These are phyloP conservation scores for Prionace glauca DNA, from an alignment of 2,797 vertebrate species.

Conservation along the genomic window DNA sequence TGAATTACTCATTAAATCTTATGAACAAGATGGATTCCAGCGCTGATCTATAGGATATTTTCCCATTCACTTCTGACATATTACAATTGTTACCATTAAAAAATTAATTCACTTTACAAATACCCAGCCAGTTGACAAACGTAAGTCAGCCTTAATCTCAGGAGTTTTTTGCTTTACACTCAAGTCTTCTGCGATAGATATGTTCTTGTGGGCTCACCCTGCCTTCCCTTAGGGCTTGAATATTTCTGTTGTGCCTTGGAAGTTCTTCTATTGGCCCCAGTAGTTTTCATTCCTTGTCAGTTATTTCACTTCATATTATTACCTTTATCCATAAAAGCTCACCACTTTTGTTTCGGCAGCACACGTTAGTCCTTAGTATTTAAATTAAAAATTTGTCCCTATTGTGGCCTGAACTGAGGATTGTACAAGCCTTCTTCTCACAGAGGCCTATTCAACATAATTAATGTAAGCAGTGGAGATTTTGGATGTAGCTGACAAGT, in stretches of 20 bases:
- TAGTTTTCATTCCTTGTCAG: neutral
- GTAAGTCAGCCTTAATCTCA: neutral
- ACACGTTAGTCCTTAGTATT: neutral
- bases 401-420: neutral
- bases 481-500: neutral
- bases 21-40: neutral
- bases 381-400: neutral
- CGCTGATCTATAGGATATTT: neutral
- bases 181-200: neutral
- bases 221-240: neutral
- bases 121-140: neutral
- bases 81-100: neutral
- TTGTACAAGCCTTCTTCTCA: neutral
- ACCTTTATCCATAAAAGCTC: neutral
- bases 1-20: neutral
- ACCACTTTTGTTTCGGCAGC: neutral
- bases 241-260: neutral
- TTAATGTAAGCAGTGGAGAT: neutral
- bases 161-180: neutral
- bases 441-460: neutral
- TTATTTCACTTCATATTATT: neutral
- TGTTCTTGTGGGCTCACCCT: neutral
- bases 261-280: neutral
- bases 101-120: neutral
- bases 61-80: neutral